Conservation (phyloP, 2,113 vertebrate species). For the Conger conger region DNA sequence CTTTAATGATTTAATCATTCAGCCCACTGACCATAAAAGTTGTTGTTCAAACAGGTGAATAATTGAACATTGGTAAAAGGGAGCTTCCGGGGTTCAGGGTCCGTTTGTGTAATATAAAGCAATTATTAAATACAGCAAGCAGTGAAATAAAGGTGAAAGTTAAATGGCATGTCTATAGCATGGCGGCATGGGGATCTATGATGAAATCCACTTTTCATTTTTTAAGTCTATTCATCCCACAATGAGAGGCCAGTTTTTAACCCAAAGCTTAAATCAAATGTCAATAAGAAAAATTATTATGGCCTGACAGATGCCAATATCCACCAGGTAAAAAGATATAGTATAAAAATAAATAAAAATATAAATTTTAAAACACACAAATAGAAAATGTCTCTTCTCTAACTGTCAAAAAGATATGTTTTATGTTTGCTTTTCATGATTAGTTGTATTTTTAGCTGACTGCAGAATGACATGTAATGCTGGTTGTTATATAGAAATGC, state of each 20-base stretch:
- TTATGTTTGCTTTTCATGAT: no score
- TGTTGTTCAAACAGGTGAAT: not conserved
- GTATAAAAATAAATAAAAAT: no score
- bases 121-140: slow-evolving; percentile 2
- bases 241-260: not conserved
- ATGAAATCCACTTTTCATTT: not conserved
- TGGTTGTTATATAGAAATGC: no score
- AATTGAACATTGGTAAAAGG: slow-evolving; percentile 12
- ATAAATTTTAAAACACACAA: no score
- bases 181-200: not conserved
- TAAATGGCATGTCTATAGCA: not conserved
- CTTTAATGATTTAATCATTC: slow-evolving; percentile 27
- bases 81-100: not conserved
- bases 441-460: no score
- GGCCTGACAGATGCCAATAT: not conserved
- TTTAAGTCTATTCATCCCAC: not conserved
- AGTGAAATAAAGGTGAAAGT: not conserved
- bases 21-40: slow-evolving; percentile 19
- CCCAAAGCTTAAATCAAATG: not conserved
- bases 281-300: not conserved
- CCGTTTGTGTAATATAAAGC: not conserved
- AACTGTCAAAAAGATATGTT: no score
- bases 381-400: no score
- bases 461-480: no score
- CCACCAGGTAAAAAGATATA: not conserved